Evolutionary conservation across 2,888 invertebrate genomes (phyloP).

Genomic region (Psylliodes chrysocephalus): DNA sequence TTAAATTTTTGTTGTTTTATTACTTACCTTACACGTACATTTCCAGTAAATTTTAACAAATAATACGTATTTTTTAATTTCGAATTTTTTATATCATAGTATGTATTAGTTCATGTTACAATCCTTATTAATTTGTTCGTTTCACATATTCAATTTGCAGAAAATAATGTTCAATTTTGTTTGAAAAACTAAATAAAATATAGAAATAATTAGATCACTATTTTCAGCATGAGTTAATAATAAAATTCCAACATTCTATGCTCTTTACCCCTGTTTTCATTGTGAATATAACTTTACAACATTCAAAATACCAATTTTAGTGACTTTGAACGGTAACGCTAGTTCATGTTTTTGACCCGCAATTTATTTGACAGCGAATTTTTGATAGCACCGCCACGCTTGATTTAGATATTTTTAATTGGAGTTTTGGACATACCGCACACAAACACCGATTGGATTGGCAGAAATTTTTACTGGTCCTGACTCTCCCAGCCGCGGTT

Average conservation of each 20-base stretch:
- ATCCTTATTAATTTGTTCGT: no score
- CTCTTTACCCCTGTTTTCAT: slow-evolving; percentile 2
- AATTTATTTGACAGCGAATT: slow-evolving; percentile 24
- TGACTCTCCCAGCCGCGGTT: neutral
- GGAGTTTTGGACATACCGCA: slow-evolving; percentile 15
- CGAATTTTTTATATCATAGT: no score
- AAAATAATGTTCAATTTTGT: neutral
- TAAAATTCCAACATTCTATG: slow-evolving; percentile 3
- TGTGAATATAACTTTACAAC: slow-evolving; percentile 18
- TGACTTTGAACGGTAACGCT: neutral
- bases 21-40: no score
- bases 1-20: no score
- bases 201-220: slow-evolving; percentile 1
- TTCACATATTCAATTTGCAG: no score
- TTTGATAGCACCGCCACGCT: slow-evolving; percentile 12
- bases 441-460: slow-evolving; percentile 10
- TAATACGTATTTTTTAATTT: no score
- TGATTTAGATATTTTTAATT: slow-evolving; percentile 23
- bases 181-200: slow-evolving; percentile 12
- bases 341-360: slow-evolving; percentile 10
- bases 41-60: no score
- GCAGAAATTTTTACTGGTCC: slow-evolving; percentile 12
- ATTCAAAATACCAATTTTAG: neutral
- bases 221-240: neutral
- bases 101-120: no score